A percentile compares a stretch with the other conserved stretches of the same genome.
Evolutionary conservation across 2,888 invertebrate genomes (phyloP).

Genomic region (Diploptera punctata): DNA sequence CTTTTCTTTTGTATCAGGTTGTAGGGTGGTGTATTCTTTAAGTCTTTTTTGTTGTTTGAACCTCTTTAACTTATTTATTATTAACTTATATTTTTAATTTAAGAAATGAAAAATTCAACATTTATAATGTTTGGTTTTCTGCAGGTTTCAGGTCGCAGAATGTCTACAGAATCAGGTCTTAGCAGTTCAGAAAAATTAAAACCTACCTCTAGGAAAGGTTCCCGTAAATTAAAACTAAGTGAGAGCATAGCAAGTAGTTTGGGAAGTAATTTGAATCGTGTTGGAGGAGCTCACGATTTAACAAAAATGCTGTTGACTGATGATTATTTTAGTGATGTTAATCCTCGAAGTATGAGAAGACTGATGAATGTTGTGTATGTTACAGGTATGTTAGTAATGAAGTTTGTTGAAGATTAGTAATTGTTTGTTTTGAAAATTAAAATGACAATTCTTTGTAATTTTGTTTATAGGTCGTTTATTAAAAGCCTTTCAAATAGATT

Average conservation of each 20-base stretch:
- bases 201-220: slow-evolving; percentile 59
- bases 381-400: too few species aligned
- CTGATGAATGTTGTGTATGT: slow-evolving; percentile 97
- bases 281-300: slow-evolving; percentile 75
- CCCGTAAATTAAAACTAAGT: slow-evolving; percentile 78
- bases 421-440: too few species aligned
- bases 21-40: too few species aligned
- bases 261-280: slow-evolving; percentile 83
- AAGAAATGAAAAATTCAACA: too few species aligned
- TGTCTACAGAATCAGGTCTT: slow-evolving; percentile 82
- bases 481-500: slow-evolving; percentile 98
- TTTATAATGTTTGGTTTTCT: too few species aligned
- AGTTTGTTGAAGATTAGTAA: too few species aligned
- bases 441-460: too few species aligned
- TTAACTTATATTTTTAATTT: too few species aligned
- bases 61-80: too few species aligned
- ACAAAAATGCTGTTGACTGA: slow-evolving; percentile 91
- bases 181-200: slow-evolving; percentile 83
- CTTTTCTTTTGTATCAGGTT: too few species aligned
- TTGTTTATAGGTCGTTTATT: slow-evolving; percentile 83
- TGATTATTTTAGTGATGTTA: slow-evolving; percentile 99
- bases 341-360: slow-evolving; percentile 94
- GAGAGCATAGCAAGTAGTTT: slow-evolving; percentile 92
- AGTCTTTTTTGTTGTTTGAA: too few species aligned
- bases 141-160: slow-evolving; percentile 57